Base-by-base conservation (phyloP, 1,140 invertebrate species). In the Reticulitermes speratus region DNA sequence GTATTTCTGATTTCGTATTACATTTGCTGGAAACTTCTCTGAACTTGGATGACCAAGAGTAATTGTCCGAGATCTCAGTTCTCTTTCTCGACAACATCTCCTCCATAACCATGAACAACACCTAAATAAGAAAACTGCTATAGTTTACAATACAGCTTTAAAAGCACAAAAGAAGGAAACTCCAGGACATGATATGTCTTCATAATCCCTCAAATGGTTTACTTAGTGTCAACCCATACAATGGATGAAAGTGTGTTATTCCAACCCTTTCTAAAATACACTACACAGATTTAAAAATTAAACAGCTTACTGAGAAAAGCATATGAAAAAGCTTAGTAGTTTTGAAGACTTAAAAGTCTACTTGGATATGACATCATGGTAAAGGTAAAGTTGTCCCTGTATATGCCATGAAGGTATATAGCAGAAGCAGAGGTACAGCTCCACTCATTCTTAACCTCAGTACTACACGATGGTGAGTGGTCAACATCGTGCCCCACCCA, bases 1-100 rank as follows among this genome's bases (percentile, higher is more conserved):
- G 92, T 99, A 99, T 94, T 99, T 99, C 92, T 99, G 98, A 94
- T 99, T 99, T 88, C 97, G 94, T 87, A 99, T 98, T 87, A 98
- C 97, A 93, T 99, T 99, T 84, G 96, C 94, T 81, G 98, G 97
- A 92, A 96, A 98, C 90, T 97, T 96, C 89, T 96, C 48, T 92
- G 90, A 88, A 92, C 92, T 92, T 55, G 91, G 90, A 88, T 92
- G 91, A n/a, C 95, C 95, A 88, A 95, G 92, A 87, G 93, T 91
- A 87, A 96, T 94, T 32, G 93, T 95, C 59, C 95, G 91, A 11
- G 94, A 92, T 85, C 93, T 92, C 48, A 95, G 89, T 89, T 95
- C 95, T 82, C 94, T 92, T 88, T 94, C 92, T 87, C 94, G 91
- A 90, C 94, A 95, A 90, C 94, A 95, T 94, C 93, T 92, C 88